Base-by-base conservation (phyloP, 1,140 invertebrate genomes). In the Psix sp. region DNA sequence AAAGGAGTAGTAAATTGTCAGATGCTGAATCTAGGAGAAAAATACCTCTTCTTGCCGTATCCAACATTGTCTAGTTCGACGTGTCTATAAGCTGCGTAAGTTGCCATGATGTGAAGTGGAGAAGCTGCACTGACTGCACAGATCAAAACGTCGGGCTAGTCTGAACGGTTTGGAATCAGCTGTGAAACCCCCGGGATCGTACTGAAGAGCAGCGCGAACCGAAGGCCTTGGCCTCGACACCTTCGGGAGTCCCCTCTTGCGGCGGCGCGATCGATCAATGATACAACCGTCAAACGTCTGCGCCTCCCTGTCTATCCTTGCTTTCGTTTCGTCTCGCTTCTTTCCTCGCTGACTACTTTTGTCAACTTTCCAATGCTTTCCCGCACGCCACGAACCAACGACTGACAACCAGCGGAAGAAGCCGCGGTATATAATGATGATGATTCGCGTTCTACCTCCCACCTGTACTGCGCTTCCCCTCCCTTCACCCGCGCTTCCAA, bases 11-110 rank as follows among this genome's bases (percentile, higher is more conserved):
- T 16, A 5, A 16, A 39, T 3, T 17, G 5, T 17, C 16, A 3
- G 15, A 11, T 3, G 15, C 5, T 16, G 2, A 9, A 5, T 7
- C 10, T 5, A 39, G 1, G 36, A 52, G 4, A 52, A 52, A 39
- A 9, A 20, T 88, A 92, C 91, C 91, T 91, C 84, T 91, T 91
- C 82, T 92, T 92, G 49, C 91, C 91, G 80, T 90, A 91, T 80
- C 91, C 91, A 63, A 92, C 89, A 77, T 91, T 91, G 85, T 92
- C 91, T 57, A 92, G 87, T 77, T 92, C 91, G 77, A 92, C 89
- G 83, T 92, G 91, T 79, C 91, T 89, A 85, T 91, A 92, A 4
- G 90, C 87, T 51, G 91, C 90, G 84, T 92, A 92, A 57, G 91
- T 90, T 59, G 91, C 91, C 91, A 92, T 92, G 63, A 42, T 75